These are phyloP conservation scores for Bothrops jararaca DNA, from an alignment of 2,113 vertebrate genomes.

Conservation along the genomic window DNA sequence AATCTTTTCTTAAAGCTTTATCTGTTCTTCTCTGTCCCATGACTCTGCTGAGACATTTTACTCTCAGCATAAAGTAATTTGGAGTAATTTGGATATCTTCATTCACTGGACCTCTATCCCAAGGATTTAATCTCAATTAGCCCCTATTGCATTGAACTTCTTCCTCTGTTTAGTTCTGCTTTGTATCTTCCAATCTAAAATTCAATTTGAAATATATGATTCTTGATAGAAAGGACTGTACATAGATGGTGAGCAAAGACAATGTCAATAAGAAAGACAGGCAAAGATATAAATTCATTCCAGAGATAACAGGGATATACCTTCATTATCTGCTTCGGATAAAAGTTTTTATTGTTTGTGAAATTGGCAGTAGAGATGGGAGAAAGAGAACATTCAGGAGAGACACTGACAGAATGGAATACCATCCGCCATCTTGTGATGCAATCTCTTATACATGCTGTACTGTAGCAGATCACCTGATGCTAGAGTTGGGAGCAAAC, in stretches of 20 bases:
- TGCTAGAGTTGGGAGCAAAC: neutral
- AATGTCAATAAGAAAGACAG: neutral
- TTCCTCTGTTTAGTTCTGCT: neutral
- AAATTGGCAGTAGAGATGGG: neutral
- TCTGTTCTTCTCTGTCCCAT: neutral
- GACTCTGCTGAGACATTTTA: neutral
- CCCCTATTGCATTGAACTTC: neutral
- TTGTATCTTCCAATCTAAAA: neutral
- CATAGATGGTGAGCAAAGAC: neutral
- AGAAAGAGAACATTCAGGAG: neutral
- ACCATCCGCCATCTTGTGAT: neutral
- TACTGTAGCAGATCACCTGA: neutral
- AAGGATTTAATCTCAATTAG: neutral
- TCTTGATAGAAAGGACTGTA: rapidly evolving
- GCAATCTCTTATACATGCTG: neutral
- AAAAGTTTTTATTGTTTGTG: neutral
- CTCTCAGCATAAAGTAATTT: neutral
- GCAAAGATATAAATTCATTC: neutral
- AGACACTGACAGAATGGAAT: neutral
- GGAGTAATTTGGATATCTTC: neutral
- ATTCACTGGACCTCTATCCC: neutral
- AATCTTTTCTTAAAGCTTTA: neutral
- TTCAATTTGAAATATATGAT: neutral
- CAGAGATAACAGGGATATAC: neutral
- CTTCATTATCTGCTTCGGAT: neutral